Evolutionary conservation across 2,113 vertebrate genomes (phyloP), one percentile per base, ranked within the genome.

Genomic region (Nestor notabilis): DNA sequence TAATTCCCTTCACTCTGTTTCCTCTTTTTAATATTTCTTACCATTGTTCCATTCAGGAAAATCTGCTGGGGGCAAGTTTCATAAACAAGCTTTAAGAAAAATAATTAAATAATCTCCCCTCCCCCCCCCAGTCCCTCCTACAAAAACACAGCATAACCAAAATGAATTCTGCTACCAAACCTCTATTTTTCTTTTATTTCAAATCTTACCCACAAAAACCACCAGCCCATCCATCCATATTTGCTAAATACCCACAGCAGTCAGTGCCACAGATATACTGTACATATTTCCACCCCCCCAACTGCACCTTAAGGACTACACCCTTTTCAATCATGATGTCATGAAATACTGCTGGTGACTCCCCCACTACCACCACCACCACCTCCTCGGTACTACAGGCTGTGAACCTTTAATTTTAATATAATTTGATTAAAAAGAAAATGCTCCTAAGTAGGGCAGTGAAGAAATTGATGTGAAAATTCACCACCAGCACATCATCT

Each of bases 311-410:
- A 95, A 97, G 96, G 97, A 97, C 97, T 98, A 97, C 97, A 97
- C 97, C 97, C 97, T 98, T 97, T 97, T 98, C 97, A 97, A 97
- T 98, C 97, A 98, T 97, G 97, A 98, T 97, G 97, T 98, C 97
- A 97, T 97, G 95, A 98, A 97, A 97, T 97, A 94, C 92, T 97
- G 96, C 98, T 96, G 96, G 93, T 96, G 95, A 95, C 84, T 96
- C 96, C 97, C 96, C 94, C 91, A 95, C 93, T 93, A 88, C 89
- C 93, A 89, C 71, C 89, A 88, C 89, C 93, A 89, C 71, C 89
- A 50, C 93, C 72, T 96, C 87, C 87, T 95, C 11, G 3, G 87
- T 92, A 83, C 72, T 92, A 92, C 90, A 85, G 82, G 35, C 95
- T 96, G 83, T 93, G 97, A 94, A 91, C 80, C 91, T 81, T 97